phyloP scores from a whole-genome alignment of 2,113 vertebrate genomes.

The Amblyornis subalaris region DNA sequence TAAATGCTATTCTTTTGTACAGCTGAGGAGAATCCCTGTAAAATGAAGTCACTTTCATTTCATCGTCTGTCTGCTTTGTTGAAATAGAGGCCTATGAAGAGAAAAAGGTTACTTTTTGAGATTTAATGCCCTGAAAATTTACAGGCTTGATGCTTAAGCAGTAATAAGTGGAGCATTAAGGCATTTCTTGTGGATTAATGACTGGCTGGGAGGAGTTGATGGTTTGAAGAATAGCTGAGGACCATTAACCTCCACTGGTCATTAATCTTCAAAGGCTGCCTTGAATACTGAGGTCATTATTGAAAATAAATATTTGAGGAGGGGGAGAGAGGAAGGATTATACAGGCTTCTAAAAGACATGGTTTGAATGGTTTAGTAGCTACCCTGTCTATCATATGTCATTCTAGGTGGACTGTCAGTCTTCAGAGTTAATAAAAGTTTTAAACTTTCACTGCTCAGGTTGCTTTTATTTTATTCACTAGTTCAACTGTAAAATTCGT shows the following conservation, averaged over 20 bases:
- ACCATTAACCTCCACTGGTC: conserved; percentile 55
- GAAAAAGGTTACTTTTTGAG: conserved; percentile 44
- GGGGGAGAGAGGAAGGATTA: background rate
- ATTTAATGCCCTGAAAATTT: conserved; percentile 47
- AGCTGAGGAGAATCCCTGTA: background rate
- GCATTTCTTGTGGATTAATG: conserved; percentile 62
- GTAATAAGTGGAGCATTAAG: conserved; percentile 55
- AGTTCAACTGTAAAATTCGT: background rate
- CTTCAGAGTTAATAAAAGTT: background rate
- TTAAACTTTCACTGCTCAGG: background rate
- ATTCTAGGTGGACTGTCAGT: background rate
- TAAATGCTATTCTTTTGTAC: background rate
- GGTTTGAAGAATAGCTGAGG: conserved; percentile 50
- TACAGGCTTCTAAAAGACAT: background rate
- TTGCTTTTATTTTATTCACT: background rate
- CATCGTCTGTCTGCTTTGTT: background rate
- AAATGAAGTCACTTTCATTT: background rate
- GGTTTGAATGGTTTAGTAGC: background rate
- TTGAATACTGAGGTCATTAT: conserved; percentile 44
- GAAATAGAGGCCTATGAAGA: conserved; percentile 29
- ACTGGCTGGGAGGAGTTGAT: conserved; percentile 58
- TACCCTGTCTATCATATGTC: background rate
- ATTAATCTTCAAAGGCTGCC: conserved; percentile 52
- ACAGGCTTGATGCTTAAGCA: conserved; percentile 47
- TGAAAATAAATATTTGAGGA: conserved; percentile 62